Base-by-base conservation (phyloP, 2,113 vertebrate genomes). In the Sander vitreus region DNA sequence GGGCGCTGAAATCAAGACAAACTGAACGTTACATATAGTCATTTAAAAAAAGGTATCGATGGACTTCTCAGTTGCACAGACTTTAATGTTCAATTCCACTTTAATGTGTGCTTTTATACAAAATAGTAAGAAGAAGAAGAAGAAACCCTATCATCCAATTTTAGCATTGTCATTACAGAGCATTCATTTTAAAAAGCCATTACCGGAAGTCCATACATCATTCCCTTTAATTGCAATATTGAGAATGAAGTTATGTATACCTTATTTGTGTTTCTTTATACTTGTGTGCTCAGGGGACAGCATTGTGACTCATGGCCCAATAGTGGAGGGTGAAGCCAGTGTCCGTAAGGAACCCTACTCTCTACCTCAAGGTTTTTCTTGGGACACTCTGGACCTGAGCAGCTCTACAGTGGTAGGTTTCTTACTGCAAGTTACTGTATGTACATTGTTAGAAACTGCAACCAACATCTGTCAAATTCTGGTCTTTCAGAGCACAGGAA, bases 301-400 rank as follows among this genome's bases (percentile, higher is more conserved):
- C 59, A 94, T 96, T 84, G 96, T 92, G 47, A 95, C 95, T 12
- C 95, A 97, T 0, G 98, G 98, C 2, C 96, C 97, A 0, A 96
- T 99, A 75, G 94, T 95, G 71, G 96, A 96, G 0, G 95, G 93
- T 89, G 97, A 95, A 78, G 91, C 91, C 78, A 92, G 92, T 8
- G 94, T 97, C 76, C 96, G 96, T 15, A 94, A 95, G 86, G 97
- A 98, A 76, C 96, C 97, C 1, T 99, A 97, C 86, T 97, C 96
- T 55, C 91, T 99, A 48, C 98, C 98, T 57, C 94, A 94, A 73
- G 97, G 97, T 73, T 99, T 99, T 92, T 95, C 90, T 81, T 99
- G 98, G 98, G 97, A 99, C 0, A 96, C 96, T 12, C 89, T 98
- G 90, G 97, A 99, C 82, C 93, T 97, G 30, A 95, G 95, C 58